Percentiles rank a stretch among this genome's conserved stretches.
Evolutionary conservation across 2,888 invertebrate species (phyloP).

Genomic region (Ormia ochracea): DNA sequence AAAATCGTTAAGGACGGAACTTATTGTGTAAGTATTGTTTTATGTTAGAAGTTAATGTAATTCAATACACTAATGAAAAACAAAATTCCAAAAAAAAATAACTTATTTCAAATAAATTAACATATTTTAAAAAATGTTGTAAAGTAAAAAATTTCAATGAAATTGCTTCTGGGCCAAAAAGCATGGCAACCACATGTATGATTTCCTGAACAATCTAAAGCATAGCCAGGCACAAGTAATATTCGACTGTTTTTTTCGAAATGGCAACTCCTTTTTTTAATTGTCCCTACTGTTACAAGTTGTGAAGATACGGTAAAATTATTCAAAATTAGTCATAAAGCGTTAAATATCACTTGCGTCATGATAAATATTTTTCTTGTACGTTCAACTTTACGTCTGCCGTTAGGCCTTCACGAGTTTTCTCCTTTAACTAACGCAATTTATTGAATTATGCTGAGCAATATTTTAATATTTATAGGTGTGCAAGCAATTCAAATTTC

Average conservation of each 20-base stretch:
- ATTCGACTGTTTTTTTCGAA: not conserved
- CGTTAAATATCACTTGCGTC: no score
- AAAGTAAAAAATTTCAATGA: not conserved
- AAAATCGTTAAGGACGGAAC: constrained; percentile 51
- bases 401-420: no score
- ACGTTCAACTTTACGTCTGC: no score
- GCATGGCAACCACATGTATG: not conserved
- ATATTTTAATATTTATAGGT: no score
- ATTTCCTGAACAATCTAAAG: not conserved
- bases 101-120: no score
- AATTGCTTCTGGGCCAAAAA: not conserved
- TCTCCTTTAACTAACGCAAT: no score
- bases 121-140: not conserved
- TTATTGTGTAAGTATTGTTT: constrained; percentile 52
- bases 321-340: no score
- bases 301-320: no score
- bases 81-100: not conserved
- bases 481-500: no score
- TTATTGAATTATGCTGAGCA: no score
- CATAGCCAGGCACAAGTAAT: not conserved
- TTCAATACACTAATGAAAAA: constrained; percentile 5
- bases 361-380: no score
- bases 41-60: constrained; percentile 35
- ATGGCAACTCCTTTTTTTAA: not conserved
- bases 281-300: no score